phyloP scores from a whole-genome alignment of 2,888 invertebrate genomes.

The Drosophila subsilvestris region DNA sequence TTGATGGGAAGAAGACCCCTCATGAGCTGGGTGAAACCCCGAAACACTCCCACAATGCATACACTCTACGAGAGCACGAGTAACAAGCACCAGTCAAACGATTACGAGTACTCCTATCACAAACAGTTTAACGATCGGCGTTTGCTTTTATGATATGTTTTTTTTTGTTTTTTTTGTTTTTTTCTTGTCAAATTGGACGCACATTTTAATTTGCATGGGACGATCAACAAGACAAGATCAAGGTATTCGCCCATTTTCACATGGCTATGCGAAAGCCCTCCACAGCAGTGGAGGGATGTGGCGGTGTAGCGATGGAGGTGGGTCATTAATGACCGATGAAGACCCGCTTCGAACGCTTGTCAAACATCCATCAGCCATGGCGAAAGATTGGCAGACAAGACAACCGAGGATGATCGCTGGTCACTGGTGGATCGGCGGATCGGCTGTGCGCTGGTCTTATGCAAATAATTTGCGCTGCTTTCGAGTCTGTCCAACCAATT shows the following conservation, averaged over 20 bases:
- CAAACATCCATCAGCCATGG: slow-evolving; percentile 65
- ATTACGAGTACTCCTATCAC: slow-evolving; percentile 58
- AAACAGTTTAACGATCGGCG: slow-evolving; percentile 65
- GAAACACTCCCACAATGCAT: slow-evolving; percentile 68
- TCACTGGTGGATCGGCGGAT: slow-evolving; percentile 4
- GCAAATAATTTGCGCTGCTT: slow-evolving; percentile 64
- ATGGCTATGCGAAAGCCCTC: slow-evolving; percentile 39
- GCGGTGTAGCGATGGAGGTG: slow-evolving; percentile 2
- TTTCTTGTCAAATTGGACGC: slow-evolving; percentile 31
- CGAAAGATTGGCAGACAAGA: slow-evolving; percentile 46
- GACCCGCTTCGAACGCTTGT: slow-evolving; percentile 59
- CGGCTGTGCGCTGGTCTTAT: slow-evolving; percentile 46
- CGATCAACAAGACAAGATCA: slow-evolving; percentile 64
- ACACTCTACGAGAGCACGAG: slow-evolving; percentile 25
- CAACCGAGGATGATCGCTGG: slow-evolving; percentile 16
- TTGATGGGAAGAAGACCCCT: slow-evolving; percentile 18
- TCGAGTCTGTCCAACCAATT: slow-evolving; percentile 60
- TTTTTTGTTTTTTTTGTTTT: slow-evolving; percentile 10
- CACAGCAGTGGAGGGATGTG: background rate
- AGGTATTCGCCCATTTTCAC: slow-evolving; percentile 49
- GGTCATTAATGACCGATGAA: slow-evolving; percentile 50
- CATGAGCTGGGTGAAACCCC: slow-evolving; percentile 54
- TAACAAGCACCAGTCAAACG: slow-evolving; percentile 23
- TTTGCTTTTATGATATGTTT: slow-evolving; percentile 47
- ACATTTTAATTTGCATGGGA: slow-evolving; percentile 59